These are phyloP conservation scores for Xestia ashworthii DNA, from an alignment of 2,888 invertebrate species.

Conservation along the genomic window DNA sequence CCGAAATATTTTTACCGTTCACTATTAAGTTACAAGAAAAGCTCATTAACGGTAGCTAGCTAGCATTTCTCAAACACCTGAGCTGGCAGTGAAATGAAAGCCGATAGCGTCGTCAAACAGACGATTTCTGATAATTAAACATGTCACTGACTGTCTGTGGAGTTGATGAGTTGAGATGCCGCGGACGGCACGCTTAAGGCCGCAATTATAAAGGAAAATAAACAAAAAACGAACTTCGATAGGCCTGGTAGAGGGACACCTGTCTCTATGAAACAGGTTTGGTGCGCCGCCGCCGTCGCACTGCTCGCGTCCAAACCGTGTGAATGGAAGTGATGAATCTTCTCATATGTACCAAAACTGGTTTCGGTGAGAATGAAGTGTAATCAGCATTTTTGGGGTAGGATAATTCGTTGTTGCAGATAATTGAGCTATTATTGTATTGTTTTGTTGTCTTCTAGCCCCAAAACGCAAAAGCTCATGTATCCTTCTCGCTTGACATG, in stretches of 20 bases:
- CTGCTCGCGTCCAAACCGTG: constrained; percentile 77
- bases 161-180: constrained; percentile 49
- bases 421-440: constrained; percentile 48
- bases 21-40: constrained; percentile 35
- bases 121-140: constrained; percentile 66
- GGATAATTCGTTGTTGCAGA: constrained; percentile 61
- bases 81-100: constrained; percentile 46
- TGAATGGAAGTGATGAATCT: constrained; percentile 84
- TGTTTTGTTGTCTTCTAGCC: constrained; percentile 17
- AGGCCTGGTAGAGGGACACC: constrained; percentile 78
- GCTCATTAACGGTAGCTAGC: constrained; percentile 52
- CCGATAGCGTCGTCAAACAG: constrained; percentile 65
- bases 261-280: constrained; percentile 86
- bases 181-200: constrained; percentile 72
- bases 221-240: constrained; percentile 71
- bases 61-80: constrained; percentile 38
- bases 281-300: constrained; percentile 56
- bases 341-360: constrained; percentile 82
- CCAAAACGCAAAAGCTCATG: background rate
- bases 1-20: constrained; percentile 24
- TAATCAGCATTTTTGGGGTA: constrained; percentile 69
- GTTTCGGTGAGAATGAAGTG: constrained; percentile 77
- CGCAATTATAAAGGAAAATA: constrained; percentile 73
- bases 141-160: constrained; percentile 54
- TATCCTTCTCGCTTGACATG: background rate